Evolutionary conservation across 2,797 vertebrate species (phyloP), one percentile per base, ranked within the genome.

Genomic region (Sebastes minor): DNA sequence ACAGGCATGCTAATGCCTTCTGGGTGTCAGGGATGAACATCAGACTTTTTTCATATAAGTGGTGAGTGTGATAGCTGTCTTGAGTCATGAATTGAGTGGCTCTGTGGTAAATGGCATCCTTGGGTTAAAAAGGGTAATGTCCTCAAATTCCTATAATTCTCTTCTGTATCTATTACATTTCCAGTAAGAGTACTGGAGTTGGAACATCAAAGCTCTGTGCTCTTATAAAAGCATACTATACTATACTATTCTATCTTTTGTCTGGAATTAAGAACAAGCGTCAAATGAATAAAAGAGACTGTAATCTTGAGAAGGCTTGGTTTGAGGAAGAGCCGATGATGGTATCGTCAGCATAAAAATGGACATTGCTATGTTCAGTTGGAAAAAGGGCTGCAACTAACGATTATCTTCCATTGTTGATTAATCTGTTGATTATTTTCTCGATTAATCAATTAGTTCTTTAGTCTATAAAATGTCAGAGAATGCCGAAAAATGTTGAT

Each of bases 381-480:
- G 42, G 42, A 46, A 46, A 46, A 0, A 0, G 42, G 16, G 42
- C 16, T 46, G 1, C 42, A 46, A 46, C 42, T 46, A 46, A 46
- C 16, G 7, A 18, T 46, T 46, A 46, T 18, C 0, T 46, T 46
- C 5, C 42, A 46, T 46, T 46, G 42, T 46, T 0, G 16, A 46
- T 46, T 46, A 46, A 46, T 46, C 42, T 46, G 42, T 46, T 46
- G 16, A 46, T 46, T 0, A 46, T 46, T 46, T 18, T 46, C 42
- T 18, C 16, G 0, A 46, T 46, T 46, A 46, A 46, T 46, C 0
- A 0, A 18, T 2, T 1, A 1, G 42, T 46, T 46, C 0, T 46
- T 46, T 46, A 0, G 42, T 46, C 0, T 46, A 46, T 46, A 46
- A 46, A 46, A 8, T 18, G 42, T 46, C 38, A 46, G 38, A 18